Percentiles rank a stretch among this genome's conserved stretches.
phyloP scores from a whole-genome alignment of 2,797 vertebrate genomes.

The Betta splendens region DNA sequence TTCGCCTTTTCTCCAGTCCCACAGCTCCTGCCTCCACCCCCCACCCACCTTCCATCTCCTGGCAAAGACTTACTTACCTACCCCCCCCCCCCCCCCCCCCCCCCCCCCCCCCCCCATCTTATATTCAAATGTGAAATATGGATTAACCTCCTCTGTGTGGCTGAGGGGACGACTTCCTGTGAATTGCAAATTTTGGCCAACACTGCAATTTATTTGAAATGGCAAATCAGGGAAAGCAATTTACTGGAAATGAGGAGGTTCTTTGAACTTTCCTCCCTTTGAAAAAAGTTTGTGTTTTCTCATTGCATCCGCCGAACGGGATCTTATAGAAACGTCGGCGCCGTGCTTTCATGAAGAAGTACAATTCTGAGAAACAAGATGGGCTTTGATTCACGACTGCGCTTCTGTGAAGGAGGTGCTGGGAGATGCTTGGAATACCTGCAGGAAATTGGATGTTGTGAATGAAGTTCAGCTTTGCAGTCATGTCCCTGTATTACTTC shows the following conservation, averaged over 20 bases:
- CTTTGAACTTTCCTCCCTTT: conserved; percentile 73
- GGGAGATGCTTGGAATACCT: conserved; percentile 32
- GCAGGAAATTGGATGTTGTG: conserved; percentile 13
- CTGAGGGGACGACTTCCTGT: conserved; percentile 71
- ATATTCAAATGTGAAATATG: conserved; percentile 79
- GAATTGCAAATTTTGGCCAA: conserved; percentile 79
- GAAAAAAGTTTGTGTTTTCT: conserved; percentile 66
- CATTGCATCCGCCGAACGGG: conserved; percentile 30
- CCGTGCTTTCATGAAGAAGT: conserved; percentile 44
- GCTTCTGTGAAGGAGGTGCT: conserved; percentile 30
- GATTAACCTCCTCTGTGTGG: conserved; percentile 78
- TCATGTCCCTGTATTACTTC: conserved; percentile 19
- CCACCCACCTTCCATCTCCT: conserved; percentile 64
- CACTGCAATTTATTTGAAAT: conserved; percentile 79
- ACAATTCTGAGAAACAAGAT: conserved; percentile 38
- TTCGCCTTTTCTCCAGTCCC: conserved; percentile 67
- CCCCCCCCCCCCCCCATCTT: conserved; percentile 64
- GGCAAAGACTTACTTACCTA: conserved; percentile 74
- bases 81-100: conserved; percentile 44
- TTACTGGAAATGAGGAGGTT: conserved; percentile 69
- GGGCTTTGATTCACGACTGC: conserved; percentile 53
- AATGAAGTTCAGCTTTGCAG: conserved; percentile 12
- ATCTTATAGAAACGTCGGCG: conserved; percentile 24
- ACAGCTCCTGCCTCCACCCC: conserved; percentile 47
- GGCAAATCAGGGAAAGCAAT: conserved; percentile 77